These are phyloP conservation scores for Heliconius hermathena DNA, from an alignment of 1,140 invertebrate genomes.

Conservation along the genomic window DNA sequence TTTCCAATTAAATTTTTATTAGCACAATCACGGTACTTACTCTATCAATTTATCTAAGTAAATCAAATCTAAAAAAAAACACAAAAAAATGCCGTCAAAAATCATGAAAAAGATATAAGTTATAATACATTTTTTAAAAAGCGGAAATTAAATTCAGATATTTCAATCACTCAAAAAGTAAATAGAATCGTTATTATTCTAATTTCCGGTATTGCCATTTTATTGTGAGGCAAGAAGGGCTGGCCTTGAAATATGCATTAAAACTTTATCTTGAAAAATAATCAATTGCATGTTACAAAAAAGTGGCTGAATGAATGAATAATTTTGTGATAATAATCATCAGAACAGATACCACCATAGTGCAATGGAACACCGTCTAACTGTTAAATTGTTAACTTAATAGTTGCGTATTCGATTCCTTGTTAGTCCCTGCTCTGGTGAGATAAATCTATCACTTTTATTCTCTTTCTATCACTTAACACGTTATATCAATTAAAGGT, in stretches of 20 bases:
- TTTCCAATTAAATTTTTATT: no score
- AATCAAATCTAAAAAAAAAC: not conserved
- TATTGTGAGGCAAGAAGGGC: not conserved
- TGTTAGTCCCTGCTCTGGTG: no score
- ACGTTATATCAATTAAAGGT: no score
- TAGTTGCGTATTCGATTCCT: not conserved
- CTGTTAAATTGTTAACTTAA: not conserved
- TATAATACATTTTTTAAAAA: not conserved
- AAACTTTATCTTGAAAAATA: conserved; percentile 6
- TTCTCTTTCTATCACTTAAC: no score
- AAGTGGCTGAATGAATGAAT: not conserved
- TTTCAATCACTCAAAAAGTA: not conserved
- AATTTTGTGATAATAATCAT: not conserved
- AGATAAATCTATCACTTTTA: no score
- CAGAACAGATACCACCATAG: not conserved
- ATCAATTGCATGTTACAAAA: conserved; percentile 6
- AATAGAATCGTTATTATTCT: not conserved
- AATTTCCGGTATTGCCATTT: not conserved
- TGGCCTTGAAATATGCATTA: not conserved
- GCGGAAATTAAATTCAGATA: not conserved
- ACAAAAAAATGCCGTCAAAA: no score
- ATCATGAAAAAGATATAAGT: no score
- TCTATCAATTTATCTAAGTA: no score
- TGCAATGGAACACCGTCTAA: not conserved
- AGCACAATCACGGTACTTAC: no score